Evolutionary conservation across 53 echinoderm and acorn worm genomes (phyloP), one percentile per base, ranked within the genome.

Genomic region (Holothuria leucospilota): DNA sequence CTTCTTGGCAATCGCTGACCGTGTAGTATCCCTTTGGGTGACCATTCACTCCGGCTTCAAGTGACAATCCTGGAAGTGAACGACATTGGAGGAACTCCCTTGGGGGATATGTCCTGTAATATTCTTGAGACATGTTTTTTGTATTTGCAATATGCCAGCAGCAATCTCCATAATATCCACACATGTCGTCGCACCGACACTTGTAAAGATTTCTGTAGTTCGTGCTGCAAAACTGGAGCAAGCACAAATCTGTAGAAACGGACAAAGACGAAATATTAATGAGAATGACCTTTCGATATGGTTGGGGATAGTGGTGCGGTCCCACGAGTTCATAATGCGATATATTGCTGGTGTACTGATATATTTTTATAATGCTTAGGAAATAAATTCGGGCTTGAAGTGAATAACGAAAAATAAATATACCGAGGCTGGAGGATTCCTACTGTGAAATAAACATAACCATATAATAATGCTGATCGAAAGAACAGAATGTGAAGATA

Each of bases 161-260:
- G 49, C 77, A 75, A 75, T 75, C 77, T 41, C 77, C 49, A 75
- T 40, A 75, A 12, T n/a, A 75, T 6, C 21, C 23, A 46, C 77
- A 75, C 27, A 20, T 20, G 6, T 20, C 20, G 46, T 75, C 77
- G 14, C 77, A 75, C n/a, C 49, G 20, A 20, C 77, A 75, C 25
- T 29, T 29, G 8, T 23, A 69, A 0, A 30, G 18, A 11, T 29
- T 27, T 26, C 29, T 28, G 29, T 69, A 4, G 18, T 13, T 8
- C 8, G 29, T 6, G 14, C 11, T 11, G 14, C 69, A 69, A 23
- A 16, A 39, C 18, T 29, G 21, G 69, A 8, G 8, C 30, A 8
- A 0, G 38, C 69, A 69, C 30, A 26, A 29, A 29, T 69, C 69
- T 69, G 13, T 0, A 69, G n/a, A n/a, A n/a, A n/a, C n/a, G n/a